A percentile compares a stretch with the other conserved stretches of the same genome.
Conservation (phyloP, 2,113 vertebrate genomes). For the Pterophyllum scalare region DNA sequence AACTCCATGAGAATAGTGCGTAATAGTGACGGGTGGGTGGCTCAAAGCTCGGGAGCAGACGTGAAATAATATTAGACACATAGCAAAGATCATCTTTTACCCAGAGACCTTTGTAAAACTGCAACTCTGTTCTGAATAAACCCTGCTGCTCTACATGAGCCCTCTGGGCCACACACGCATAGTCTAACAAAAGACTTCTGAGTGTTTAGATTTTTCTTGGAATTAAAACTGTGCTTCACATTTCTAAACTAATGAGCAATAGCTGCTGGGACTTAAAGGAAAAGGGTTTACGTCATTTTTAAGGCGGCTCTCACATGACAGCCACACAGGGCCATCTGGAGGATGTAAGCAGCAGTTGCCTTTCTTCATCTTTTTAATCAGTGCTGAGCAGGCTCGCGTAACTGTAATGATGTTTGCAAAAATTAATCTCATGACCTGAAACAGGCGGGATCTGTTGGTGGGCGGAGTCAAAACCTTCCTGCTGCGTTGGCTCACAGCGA, state of each 20-base stretch:
- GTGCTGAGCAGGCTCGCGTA: rapidly evolving
- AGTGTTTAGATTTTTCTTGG: neutral
- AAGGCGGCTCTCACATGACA: neutral
- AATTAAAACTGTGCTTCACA: rapidly evolving
- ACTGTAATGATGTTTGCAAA: neutral
- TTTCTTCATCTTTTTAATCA: neutral
- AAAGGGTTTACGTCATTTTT: neutral
- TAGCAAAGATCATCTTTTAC: no score
- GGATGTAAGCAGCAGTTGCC: neutral
- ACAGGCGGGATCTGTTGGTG: no score
- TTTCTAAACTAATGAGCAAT: neutral
- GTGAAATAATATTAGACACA: no score
- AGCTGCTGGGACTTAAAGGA: neutral
- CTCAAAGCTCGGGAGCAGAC: no score
- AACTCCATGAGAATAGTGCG: no score
- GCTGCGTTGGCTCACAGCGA: neutral
- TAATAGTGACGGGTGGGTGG: no score
- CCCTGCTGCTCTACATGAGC: no score
- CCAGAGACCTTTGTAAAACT: no score
- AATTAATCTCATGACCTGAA: neutral
- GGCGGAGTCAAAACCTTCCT: neutral
- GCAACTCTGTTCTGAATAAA: no score
- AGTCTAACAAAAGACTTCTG: no score
- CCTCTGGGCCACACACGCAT: no score
- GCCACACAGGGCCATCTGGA: neutral